Evolutionary conservation across 2,888 invertebrate species (phyloP), one percentile per base, ranked within the genome.

Genomic region (Nineta flava): DNA sequence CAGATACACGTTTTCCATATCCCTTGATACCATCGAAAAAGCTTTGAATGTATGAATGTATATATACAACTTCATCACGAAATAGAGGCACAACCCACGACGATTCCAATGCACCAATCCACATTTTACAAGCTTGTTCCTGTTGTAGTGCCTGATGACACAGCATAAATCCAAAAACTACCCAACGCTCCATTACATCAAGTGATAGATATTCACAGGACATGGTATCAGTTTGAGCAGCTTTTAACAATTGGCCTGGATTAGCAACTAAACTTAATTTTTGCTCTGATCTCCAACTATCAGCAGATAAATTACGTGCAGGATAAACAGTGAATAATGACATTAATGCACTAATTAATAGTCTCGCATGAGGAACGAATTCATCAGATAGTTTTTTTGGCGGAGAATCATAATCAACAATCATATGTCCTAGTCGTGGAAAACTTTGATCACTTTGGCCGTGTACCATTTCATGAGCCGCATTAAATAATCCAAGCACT

Each of bases 161-260:
- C 38, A 97, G 70, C 55, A 94, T 77, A 60, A 94, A 82, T 0
- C 96, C 95, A 66, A 97, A 87, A 57, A 97, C 87, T 21, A 99
- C 86, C 95, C 96, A 99, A 60, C 92, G 79, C 63, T 99, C 99
- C 75, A 99, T 83, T 38, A 81, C 77, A 62, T 99, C 97, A 52
- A 97, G 68, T 1, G 97, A 95, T 47, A 99, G 70, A 66, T 90
- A 97, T 72, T 99, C 99, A 67, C 96, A 97, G 2, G 96, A 95
- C 79, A 96, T 93, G 17, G 87, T 90, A 58, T 95, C 95, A 0
- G 94, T 93, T 58, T 90, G 85, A 0, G 94, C 87, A 4, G 96
- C 94, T 65, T 93, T 95, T 16, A 97, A 70, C 49, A 99, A 77
- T 61, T 91, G 87, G n/a, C 86, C 81, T 1, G 99, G 95, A 66